These are phyloP conservation scores for Montipora sp. DNA, from an alignment of 64 coral and sea anemone species.

Conservation along the genomic window DNA sequence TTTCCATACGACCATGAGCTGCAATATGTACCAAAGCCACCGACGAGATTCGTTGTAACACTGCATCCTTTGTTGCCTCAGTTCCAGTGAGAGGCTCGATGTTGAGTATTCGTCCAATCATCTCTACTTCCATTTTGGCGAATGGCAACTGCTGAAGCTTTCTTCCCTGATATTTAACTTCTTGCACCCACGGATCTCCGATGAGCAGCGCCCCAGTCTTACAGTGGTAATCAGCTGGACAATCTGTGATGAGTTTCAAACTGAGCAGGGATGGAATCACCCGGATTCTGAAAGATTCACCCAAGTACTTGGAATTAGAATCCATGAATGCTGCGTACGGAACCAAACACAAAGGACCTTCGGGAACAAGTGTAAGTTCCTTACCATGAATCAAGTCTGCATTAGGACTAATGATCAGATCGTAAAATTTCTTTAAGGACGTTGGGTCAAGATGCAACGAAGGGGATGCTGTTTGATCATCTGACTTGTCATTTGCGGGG, in stretches of 20 bases:
- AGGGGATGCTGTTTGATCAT: neutral
- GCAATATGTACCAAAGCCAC: neutral
- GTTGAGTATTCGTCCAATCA: neutral
- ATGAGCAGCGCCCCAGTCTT: neutral
- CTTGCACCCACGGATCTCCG: conserved; percentile 16
- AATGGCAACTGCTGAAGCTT: neutral
- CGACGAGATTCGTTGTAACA: neutral
- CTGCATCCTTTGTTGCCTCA: neutral
- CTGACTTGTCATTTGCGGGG: neutral
- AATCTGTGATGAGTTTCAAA: neutral
- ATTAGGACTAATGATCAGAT: neutral
- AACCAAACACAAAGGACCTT: neutral
- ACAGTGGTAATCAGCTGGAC: neutral
- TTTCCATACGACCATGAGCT: neutral
- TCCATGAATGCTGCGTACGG: neutral
- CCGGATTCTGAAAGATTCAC: neutral
- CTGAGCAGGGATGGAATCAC: conserved; percentile 8
- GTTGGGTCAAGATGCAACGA: neutral
- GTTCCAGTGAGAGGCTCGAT: neutral
- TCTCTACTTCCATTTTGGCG: neutral
- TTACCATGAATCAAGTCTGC: neutral
- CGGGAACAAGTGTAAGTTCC: neutral
- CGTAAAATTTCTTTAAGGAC: neutral
- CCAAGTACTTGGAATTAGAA: neutral
- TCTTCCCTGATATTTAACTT: neutral